Evolutionary conservation across 2,113 vertebrate genomes (phyloP), one percentile per base, ranked within the genome.

Genomic region (Sitta europaea): DNA sequence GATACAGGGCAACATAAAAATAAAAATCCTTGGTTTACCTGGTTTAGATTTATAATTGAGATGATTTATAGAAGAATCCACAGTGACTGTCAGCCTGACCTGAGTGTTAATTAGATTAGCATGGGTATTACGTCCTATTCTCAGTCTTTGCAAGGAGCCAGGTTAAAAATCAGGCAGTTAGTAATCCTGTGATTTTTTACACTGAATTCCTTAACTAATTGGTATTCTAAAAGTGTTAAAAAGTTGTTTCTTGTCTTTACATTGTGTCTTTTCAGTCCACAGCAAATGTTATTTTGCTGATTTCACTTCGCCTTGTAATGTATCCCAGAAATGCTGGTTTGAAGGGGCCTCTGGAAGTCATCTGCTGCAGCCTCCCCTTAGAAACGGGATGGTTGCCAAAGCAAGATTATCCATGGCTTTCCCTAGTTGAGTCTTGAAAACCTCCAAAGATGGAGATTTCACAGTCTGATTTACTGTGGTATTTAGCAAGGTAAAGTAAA

Each of bases 81-180:
- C 84, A 91, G 87, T 86, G 94, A 96, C 88, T 90, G 92, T 90
- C 90, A 81, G 84, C 79, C 47, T 97, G 95, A 97, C 96, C 97
- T 95, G 76, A 92, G 94, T 96, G 81, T 96, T 96, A 97, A 97
- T 94, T 97, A 94, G 96, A 88, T 96, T 86, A 90, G 59, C 54
- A 38, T 74, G 78, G 82, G 31, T 92, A 86, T 90, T 86, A 67
- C 31, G 35, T 66, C 67, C 86, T 94, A 31, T 87, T 81, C 92
- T 75, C 73, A 75, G 65, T 73, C 81, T 78, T 90, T 77, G 68
- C 75, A 78, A 70, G 59, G 42, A 73, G 36, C 22, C 47, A 77
- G 67, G 78, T 90, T 97, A 71, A 92, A 95, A 92, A 86, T 21
- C 65, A 67, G 0, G 0, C 25, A 77, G 86, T 14, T 63, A 42